Evolutionary conservation across 2,797 vertebrate species (phyloP), one percentile per base, ranked within the genome.

Genomic region (Ctenopoma multispine): DNA sequence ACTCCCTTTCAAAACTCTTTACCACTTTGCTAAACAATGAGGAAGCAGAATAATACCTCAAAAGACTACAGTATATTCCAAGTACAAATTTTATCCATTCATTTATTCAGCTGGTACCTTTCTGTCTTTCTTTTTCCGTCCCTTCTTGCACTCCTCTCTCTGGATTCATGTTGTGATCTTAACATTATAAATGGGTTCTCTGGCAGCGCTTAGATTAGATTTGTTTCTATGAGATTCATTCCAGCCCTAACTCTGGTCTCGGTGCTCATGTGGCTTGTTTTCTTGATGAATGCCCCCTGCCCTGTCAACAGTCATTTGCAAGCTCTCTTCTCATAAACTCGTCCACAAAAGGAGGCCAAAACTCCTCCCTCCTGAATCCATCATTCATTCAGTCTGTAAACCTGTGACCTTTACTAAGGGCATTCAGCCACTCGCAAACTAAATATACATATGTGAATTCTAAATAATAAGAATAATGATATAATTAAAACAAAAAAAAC

Each of bases 211-310:
- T 83, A 58, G 82, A 92, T 93, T 90, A 89, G 85, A 93, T 91
- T 92, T 92, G 90, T 92, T 92, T 89, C 87, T 68, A 79, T 87
- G 87, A 88, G 83, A 92, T 92, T 91, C 84, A 86, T 89, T 89
- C 81, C 70, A 78, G 84, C 80, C 83, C 80, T 83, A 82, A 90
- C 85, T 85, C 88, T 74, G 83, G 77, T 85, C 84, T 86, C 72
- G n/a, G 80, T 87, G 84, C 86, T 90, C 85, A 85, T 75, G 81
- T 75, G 81, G 87, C 89, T 92, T 92, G 89, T 92, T 92, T 85
- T 69, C 83, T 86, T 92, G 90, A 92, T 91, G 83, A 91, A 92
- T 91, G 81, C 77, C 82, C 87, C 63, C 82, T 86, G 82, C 81
- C 78, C 84, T 90, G 92, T 92, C 92, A 89, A 89, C 88, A 91